phyloP scores from a whole-genome alignment of 2,113 vertebrate genomes.

The Trachemys scripta region DNA sequence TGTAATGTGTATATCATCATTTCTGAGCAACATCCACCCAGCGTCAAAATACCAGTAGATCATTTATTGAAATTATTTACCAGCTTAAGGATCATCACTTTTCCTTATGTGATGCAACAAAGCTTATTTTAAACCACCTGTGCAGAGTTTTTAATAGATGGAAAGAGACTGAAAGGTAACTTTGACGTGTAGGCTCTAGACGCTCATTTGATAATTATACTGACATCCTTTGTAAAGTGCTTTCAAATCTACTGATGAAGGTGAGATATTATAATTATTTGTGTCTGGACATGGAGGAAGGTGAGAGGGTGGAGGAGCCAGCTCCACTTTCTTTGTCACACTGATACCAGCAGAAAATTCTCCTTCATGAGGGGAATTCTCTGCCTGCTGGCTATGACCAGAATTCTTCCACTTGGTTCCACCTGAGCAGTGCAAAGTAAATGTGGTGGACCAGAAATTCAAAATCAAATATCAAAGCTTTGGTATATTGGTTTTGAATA shows the following conservation, averaged over 20 bases:
- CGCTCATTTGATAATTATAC: neutral
- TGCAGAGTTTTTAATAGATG: neutral
- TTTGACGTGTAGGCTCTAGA: neutral
- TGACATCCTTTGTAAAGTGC: neutral
- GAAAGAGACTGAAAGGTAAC: neutral
- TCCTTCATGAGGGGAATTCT: neutral
- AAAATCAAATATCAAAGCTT: neutral
- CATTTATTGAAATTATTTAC: neutral
- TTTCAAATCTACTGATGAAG: neutral
- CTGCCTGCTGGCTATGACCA: neutral
- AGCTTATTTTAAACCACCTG: neutral
- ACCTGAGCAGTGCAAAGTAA: neutral
- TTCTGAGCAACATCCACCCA: neutral
- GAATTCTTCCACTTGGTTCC: neutral
- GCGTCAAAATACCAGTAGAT: neutral
- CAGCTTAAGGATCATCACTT: neutral
- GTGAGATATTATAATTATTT: neutral
- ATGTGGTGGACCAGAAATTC: neutral
- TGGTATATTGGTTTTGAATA: neutral
- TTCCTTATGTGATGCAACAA: accelerated
- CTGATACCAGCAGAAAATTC: neutral
- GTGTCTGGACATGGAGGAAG: neutral
- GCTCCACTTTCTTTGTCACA: neutral
- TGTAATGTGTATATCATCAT: neutral
- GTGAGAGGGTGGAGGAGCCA: neutral